Evolutionary conservation across 2,113 vertebrate species (phyloP), one percentile per base, ranked within the genome.

Genomic region (Corydoras sp.): DNA sequence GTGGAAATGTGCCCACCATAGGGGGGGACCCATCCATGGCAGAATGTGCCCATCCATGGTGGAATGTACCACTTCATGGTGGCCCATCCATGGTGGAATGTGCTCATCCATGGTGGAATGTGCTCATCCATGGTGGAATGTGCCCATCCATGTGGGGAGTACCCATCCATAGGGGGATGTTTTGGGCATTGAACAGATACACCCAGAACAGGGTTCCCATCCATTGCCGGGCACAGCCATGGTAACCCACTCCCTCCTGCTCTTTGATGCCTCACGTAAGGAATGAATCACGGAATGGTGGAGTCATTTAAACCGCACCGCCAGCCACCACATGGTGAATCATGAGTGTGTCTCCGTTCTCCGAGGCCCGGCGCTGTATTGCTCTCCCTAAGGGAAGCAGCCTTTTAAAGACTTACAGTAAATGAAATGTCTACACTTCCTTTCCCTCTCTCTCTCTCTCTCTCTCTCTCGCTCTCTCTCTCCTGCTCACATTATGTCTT

Each of bases 361-460:
- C 31, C 14, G 5, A 67, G 48, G 13, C 50, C 29, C 30, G 7
- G 5, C 50, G 54, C 7, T 59, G 10, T 31, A 72, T 58, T 54
- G 65, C 29, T 54, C 35, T 65, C 69, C 77, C 77, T 65, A 31
- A 78, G 73, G 73, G 65, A 72, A 29, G 54, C 9, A 30, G 18
- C 29, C 18, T 31, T 75, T 75, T 72, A 69, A 78, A 78, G 61
- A 75, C 72, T 78, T 78, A 78, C 76, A 71, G 76, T 72, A 78
- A 78, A 59, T 58, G 65, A 75, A 72, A 72, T 18, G 66, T 62
- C 58, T 72, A 55, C 59, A 68, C 65, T 48, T 69, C 31, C 77
- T 71, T 55, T 54, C 62, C 60, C 76, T 68, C 55, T 18, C 43
- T 64, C 50, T 51, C 32, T 14, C 31, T 55, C 10, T 49, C 43